phyloP scores from a whole-genome alignment of 1,140 invertebrate genomes.

The Neodiprion fabricii region DNA sequence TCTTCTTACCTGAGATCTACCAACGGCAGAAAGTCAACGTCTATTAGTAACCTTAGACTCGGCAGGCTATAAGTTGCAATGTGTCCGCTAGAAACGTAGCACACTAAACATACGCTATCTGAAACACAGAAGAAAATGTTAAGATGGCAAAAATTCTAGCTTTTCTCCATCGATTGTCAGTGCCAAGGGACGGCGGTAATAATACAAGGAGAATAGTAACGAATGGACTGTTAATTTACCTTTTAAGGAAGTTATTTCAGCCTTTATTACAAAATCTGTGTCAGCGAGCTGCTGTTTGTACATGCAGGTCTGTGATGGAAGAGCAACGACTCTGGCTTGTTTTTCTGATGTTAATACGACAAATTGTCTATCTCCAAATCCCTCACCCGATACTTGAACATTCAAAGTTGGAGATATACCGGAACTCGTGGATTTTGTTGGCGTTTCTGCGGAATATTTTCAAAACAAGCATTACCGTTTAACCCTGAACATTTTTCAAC shows the following conservation, averaged over 20 bases:
- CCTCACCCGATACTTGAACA: conserved; percentile 57
- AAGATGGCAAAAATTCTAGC: too few species aligned
- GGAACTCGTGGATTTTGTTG: conserved; percentile 55
- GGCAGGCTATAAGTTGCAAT: conserved; percentile 92
- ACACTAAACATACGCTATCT: conserved; percentile 94
- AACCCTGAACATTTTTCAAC: not conserved
- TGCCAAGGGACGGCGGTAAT: not conserved
- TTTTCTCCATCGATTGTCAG: not conserved
- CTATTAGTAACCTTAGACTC: conserved; percentile 87
- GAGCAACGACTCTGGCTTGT: conserved; percentile 90
- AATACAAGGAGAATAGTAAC: too few species aligned
- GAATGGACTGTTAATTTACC: conserved; percentile 62
- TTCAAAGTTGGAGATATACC: conserved; percentile 79
- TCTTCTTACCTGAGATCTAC: conserved; percentile 87
- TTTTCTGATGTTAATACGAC: conserved; percentile 93
- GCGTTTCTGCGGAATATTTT: conserved; percentile 43
- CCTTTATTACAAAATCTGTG: conserved; percentile 91
- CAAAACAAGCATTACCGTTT: conserved; percentile 21
- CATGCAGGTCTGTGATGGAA: conserved; percentile 93
- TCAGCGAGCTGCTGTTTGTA: conserved; percentile 86
- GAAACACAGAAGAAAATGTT: conserved; percentile 38
- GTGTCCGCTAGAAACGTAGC: conserved; percentile 93
- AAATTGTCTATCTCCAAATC: conserved; percentile 86
- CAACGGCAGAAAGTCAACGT: conserved; percentile 92
- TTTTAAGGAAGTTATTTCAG: conserved; percentile 92